Base-by-base conservation (phyloP, 2,888 invertebrate genomes). In the Notocelia uddmanniana region DNA sequence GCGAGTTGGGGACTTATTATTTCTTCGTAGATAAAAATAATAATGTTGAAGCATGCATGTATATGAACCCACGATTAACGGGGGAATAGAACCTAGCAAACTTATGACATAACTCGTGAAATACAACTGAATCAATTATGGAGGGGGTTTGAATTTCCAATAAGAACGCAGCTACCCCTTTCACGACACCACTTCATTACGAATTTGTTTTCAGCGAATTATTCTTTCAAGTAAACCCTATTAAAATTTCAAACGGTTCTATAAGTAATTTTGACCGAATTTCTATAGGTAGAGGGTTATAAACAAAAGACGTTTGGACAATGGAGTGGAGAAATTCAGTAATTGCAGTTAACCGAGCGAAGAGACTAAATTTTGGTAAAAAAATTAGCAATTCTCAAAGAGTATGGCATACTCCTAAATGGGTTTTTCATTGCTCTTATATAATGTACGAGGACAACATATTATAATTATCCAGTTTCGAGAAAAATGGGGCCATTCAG, bases 221-320 rank as follows among this genome's bases (percentile, higher is more conserved):
- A 55, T 54, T 23, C 48, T 34, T 54, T 41, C 21, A 48, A 63
- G 34, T 26, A 3, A 55, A 57, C 55, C 62, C n/a, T 54, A 34
- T 21, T 18, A 31, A 48, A 63, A 48, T 62, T 45, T 48, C 34
- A 69, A 69, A 55, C 26, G 54, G 9, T 37, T 21, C 54, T 15
- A 15, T 9, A 52, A 15, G 10, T 48, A 3, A 19, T 55, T 26
- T 41, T 48, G 15, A 48, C 13, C 37, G 15, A 13, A 50, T 34
- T 64, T 50, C 57, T 50, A 50, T 48, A n/a, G n/a, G n/a, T n/a
- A 62, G 34, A 15, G 45, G 48, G 18, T 63, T 50, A 64, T 55
- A 58, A 70, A 63, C 57, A 70, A 50, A 64, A 63, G 57, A n/a
- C 26, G 48, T 31, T 31, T 60, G 26, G 21, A 62, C 54, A 57